phyloP scores from a whole-genome alignment of 2,797 vertebrate species.

The Simalia tracyae region DNA sequence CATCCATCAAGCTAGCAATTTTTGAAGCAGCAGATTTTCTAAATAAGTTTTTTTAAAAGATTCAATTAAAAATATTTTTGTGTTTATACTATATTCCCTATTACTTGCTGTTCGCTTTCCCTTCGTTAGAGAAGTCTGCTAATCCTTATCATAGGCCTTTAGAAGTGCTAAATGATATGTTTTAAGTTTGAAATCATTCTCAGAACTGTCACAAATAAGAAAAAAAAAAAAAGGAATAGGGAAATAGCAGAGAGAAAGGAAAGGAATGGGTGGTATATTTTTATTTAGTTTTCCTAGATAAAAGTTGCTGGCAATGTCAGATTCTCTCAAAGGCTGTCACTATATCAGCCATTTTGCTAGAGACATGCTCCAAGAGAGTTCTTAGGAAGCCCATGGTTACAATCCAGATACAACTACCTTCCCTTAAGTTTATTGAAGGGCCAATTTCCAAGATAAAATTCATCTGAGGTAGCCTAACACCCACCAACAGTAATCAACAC shows the following conservation, averaged over 20 bases:
- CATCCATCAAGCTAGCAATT: not conserved
- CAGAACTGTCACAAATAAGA: not conserved
- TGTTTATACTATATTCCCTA: not conserved
- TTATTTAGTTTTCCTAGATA: constrained; percentile 19
- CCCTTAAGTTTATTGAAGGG: not conserved
- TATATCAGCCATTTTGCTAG: not conserved
- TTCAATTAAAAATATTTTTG: not conserved
- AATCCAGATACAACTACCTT: not conserved
- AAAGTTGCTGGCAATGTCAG: constrained; percentile 17
- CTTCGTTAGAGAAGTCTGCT: not conserved
- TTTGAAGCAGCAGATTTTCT: not conserved
- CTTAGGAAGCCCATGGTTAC: not conserved
- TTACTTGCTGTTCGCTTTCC: not conserved
- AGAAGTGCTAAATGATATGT: not conserved
- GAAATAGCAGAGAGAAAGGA: not conserved
- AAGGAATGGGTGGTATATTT: constrained; percentile 7
- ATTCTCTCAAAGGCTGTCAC: not conserved
- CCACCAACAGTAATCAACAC: not conserved
- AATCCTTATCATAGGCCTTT: not conserved
- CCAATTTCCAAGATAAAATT: constrained; percentile 11
- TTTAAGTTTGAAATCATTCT: not conserved
- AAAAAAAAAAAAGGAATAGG: not conserved
- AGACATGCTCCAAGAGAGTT: not conserved
- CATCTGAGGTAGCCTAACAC: not conserved
- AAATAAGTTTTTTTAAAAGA: not conserved